phyloP scores from a whole-genome alignment of 2,113 vertebrate genomes.

The Corythoichthys intestinalis region DNA sequence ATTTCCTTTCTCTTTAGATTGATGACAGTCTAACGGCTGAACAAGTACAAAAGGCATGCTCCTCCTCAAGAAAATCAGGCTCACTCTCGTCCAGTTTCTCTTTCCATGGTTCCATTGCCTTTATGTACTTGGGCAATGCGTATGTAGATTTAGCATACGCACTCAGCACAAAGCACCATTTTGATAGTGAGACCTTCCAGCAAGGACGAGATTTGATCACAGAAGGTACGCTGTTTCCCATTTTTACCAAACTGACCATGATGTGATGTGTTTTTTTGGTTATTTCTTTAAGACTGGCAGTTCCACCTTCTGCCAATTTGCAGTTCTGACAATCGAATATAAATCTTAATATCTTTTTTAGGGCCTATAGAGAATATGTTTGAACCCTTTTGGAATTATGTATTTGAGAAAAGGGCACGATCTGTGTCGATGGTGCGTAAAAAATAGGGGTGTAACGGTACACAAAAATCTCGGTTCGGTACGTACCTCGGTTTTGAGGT shows the following conservation, averaged over 20 bases:
- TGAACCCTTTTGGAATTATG: too few relatives aligned
- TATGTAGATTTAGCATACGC: conserved; percentile 29
- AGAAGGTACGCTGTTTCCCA: conserved; percentile 17
- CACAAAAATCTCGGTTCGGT: too few relatives aligned
- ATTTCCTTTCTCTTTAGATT: conserved; percentile 33
- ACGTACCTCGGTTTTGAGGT: too few relatives aligned
- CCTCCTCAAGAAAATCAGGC: background rate
- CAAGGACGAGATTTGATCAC: conserved; percentile 51
- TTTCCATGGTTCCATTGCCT: conserved; percentile 34
- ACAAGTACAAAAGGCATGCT: conserved; percentile 49
- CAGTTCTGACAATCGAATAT: too few relatives aligned
- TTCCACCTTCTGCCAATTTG: too few relatives aligned
- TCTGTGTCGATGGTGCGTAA: too few relatives aligned
- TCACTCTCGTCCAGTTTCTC: conserved; percentile 24
- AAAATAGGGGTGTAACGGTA: too few relatives aligned
- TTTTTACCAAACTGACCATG: background rate
- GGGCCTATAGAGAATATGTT: too few relatives aligned
- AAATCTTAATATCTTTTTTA: too few relatives aligned
- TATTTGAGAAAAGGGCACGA: too few relatives aligned
- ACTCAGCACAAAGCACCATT: conserved; percentile 44
- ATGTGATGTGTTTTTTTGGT: too few relatives aligned
- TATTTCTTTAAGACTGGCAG: too few relatives aligned
- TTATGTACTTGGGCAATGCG: conserved; percentile 47
- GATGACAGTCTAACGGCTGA: conserved; percentile 37
- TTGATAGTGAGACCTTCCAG: conserved; percentile 53